Evolutionary conservation across 2,797 vertebrate genomes (phyloP), one percentile per base, ranked within the genome.

Genomic region (Pachyuromys duprasi): DNA sequence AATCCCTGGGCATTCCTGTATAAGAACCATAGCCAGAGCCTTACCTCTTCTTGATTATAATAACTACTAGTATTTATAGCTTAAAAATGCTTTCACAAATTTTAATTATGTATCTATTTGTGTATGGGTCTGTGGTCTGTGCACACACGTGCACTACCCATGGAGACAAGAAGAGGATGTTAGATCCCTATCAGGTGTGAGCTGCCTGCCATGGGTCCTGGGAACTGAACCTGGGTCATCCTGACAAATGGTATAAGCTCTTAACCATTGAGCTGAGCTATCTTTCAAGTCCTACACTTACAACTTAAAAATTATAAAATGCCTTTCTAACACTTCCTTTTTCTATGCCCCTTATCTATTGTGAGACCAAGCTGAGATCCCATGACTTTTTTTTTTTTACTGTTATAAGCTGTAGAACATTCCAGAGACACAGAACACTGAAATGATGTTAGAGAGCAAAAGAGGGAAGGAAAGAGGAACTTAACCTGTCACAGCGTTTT

Each of bases 281-380:
- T 63, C 79, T 81, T 81, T 62, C n/a, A 60, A 39, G 55, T 36
- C 55, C 57, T 60, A 39, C 33, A 24, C 18, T 49, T 49, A n/a
- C 6, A 24, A 67, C 74, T 83, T 92, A 57, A 89, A 86, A 93
- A 70, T 14, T 72, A 53, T n/a, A 94, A 96, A 94, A 74, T 90
- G 4, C 28, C 45, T 93, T 55, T 89, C 45, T 14, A 69, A 55
- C 8, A 63, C 28, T 69, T 90, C 42, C 6, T 74, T 92, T 87
- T 86, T 80, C 57, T 80, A 28, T n/a, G 17, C 83, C n/a, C 11
- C 67, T 33, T 11, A 86, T 4, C 36, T 84, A 63, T 55, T 70
- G 55, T 81, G 87, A 95, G 81, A 86, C 55, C 17, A 49, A 81
- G 26, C 12, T 90, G 78, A 84, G 33, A 67, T 72, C 20, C 36